Conservation (phyloP, 2,888 invertebrate genomes). For the Drosophila melanocephala region DNA sequence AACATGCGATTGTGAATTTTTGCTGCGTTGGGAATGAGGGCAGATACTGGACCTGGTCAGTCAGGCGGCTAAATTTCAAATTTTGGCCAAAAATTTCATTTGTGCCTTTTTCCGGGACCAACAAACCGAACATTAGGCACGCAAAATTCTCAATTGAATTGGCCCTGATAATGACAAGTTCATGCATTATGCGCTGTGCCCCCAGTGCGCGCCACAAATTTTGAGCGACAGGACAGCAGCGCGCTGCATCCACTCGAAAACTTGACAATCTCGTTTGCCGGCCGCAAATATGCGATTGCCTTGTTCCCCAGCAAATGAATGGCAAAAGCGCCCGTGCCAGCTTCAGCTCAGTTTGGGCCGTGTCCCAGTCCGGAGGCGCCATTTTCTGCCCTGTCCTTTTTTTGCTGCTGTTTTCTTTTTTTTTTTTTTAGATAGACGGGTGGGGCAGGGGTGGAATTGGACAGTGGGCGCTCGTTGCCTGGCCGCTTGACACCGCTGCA, state of each 20-base stretch:
- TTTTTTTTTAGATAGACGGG: not conserved
- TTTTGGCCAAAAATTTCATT: conserved; percentile 67
- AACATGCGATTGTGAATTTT: conserved; percentile 12
- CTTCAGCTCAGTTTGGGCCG: conserved; percentile 13
- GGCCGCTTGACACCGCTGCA: conserved; percentile 54
- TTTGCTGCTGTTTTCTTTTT: not conserved
- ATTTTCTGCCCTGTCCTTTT: conserved; percentile 59
- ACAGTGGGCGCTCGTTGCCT: conserved; percentile 30
- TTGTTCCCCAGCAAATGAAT: conserved; percentile 78
- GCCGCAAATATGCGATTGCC: conserved; percentile 80
- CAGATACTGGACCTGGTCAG: not conserved
- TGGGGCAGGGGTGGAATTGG: conserved; percentile 12
- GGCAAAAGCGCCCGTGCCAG: conserved; percentile 25
- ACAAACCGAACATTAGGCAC: conserved; percentile 69
- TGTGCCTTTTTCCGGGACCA: conserved; percentile 35
- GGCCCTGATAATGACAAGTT: conserved; percentile 81
- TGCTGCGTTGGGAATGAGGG: not conserved
- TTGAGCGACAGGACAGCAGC: conserved; percentile 39
- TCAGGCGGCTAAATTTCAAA: conserved; percentile 48
- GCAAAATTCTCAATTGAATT: conserved; percentile 80
- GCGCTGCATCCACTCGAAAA: conserved; percentile 59
- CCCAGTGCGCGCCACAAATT: conserved; percentile 29
- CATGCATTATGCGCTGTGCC: conserved; percentile 71
- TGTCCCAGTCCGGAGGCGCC: conserved; percentile 49
- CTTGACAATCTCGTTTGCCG: conserved; percentile 78